Percentiles rank a stretch among this genome's conserved stretches.
These are phyloP conservation scores for Meganola albula DNA, from an alignment of 2,888 invertebrate species.

Conservation along the genomic window DNA sequence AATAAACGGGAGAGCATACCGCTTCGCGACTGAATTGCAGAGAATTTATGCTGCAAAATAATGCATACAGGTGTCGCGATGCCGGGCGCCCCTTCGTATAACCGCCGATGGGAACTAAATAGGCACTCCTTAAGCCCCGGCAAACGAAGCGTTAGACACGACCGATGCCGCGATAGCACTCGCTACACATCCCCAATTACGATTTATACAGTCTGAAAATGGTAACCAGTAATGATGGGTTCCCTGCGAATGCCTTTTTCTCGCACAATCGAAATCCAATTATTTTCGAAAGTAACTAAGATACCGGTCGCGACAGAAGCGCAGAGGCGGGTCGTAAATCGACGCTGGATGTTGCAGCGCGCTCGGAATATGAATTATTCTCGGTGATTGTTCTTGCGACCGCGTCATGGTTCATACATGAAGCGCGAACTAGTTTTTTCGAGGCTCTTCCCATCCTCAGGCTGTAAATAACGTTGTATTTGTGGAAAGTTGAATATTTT, in stretches of 20 bases:
- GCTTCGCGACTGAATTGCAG: constrained; percentile 57
- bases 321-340: constrained; percentile 64
- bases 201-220: constrained; percentile 67
- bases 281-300: constrained; percentile 72
- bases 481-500: constrained; percentile 54
- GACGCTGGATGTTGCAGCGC: constrained; percentile 67
- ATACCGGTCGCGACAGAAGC: constrained; percentile 62
- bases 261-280: constrained; percentile 74
- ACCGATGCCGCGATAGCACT: constrained; percentile 55
- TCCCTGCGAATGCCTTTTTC: constrained; percentile 56
- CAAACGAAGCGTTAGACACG: constrained; percentile 61
- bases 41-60: constrained; percentile 72
- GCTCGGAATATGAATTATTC: constrained; percentile 77
- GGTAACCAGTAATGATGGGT: constrained; percentile 69
- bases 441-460: constrained; percentile 44
- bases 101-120: constrained; percentile 63
- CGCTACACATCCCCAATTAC: constrained; percentile 66
- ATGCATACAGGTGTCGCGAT: constrained; percentile 72
- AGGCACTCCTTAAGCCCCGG: constrained; percentile 54
- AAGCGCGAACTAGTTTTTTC: constrained; percentile 74
- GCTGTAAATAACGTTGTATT: constrained; percentile 58
- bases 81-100: constrained; percentile 61
- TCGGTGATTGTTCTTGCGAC: constrained; percentile 70
- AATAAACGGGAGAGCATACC: constrained; percentile 62
- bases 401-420: constrained; percentile 77